Evolutionary conservation across 2,113 vertebrate genomes (phyloP), one percentile per base, ranked within the genome.

Genomic region (Eubucco bourcierii): DNA sequence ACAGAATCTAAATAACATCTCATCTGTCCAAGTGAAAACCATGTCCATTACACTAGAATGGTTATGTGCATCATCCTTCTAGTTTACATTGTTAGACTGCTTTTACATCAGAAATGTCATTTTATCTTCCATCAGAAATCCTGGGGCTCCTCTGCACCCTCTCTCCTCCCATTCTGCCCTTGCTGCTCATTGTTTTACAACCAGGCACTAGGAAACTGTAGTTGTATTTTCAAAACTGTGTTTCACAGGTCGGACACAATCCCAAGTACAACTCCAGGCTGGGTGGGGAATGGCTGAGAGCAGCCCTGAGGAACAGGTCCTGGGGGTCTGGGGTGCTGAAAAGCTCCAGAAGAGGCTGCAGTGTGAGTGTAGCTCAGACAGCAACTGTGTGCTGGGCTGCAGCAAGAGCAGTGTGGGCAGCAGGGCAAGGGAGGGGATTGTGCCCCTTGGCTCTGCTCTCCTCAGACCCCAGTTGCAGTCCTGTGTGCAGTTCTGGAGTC

Each of bases 1-100:
- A 95, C 94, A 96, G 90, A 91, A 91, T 94, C 93, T 95, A 94
- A 96, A 95, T 95, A 96, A 95, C 92, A 91, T 95, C 90, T 80
- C 96, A 92, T 92, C 92, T 95, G 86, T 92, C 86, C 92, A 93
- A 95, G 90, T 89, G 81, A 88, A 96, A 95, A 87, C 91, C 90
- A 80, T 78, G 92, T 92, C 88, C 94, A 77, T 95, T 96, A 90
- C 92, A 95, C 84, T 96, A 83, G 88, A 84, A 82, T 92, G 94
- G 80, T 94, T 95, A 87, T 41, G 88, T 93, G 92, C 94, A 95
- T 96, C 95, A 96, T 83, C 91, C 72, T 94, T 95, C 94, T 94
- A 89, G 90, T 91, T 94, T 95, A 91, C 93, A 78, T 95, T 92
- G 92, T 93, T 97, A 90, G 75, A 78, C 88, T 91, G 88, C 89